Evolutionary conservation across 2,113 vertebrate genomes (phyloP), one percentile per base, ranked within the genome.

Genomic region (Trogon melanurus): DNA sequence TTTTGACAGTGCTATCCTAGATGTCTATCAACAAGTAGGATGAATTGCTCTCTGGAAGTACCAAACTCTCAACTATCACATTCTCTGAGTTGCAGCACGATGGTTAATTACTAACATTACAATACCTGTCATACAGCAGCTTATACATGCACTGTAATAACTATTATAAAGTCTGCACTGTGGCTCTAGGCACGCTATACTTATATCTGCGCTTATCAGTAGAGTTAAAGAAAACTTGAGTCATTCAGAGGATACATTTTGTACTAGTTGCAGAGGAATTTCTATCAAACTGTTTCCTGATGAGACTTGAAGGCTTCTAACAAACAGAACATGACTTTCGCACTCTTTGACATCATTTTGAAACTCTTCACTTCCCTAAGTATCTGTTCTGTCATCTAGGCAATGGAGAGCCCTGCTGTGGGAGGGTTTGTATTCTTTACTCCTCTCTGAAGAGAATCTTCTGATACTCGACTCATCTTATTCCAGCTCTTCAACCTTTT

Each of bases 281-380:
- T 85, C 76, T 92, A 64, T 95, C 78, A 80, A 79, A 27, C 76
- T 93, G 69, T 78, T 91, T 91, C 23, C 47, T 93, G 95, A 96
- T 66, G 79, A 62, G 76, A 66, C 66, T 61, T 76, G 85, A 91
- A 94, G 47, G 81, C 27, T 91, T 73, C 62, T 79, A 34, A 54
- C 54, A 89, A 94, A 79, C 62, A 94, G 36, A 91, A 89, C 48
- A 53, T 25, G 76, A 60, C 62, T 61, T 22, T 93, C 73, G 72
- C n/a, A 21, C 10, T 82, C 69, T 70, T 50, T 88, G 75, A 76
- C 66, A 73, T 45, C 12, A 62, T 73, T 89, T 79, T 73, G 29
- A 70, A 88, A 51, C 25, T 58, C 22, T 74, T 23, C 8, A 5
- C 32, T 58, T 75, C 36, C n/a, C 48, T 57, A 57, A 34, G 13